Conservation (phyloP, 1,140 invertebrate species). For the Leguminivora glycinivorella region DNA sequence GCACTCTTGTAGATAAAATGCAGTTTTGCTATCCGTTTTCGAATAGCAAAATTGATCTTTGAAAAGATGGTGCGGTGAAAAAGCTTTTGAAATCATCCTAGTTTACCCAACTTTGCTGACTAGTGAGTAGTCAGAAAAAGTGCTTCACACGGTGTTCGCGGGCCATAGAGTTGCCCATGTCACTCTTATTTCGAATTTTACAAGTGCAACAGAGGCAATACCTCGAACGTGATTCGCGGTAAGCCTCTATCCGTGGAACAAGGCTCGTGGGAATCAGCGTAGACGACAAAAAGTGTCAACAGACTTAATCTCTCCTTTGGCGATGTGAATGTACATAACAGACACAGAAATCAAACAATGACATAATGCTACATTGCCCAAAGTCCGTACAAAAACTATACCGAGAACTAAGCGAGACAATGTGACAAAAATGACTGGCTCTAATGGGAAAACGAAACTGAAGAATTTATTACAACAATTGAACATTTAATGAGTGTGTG, state of each 20-base stretch:
- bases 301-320: constrained; percentile 43
- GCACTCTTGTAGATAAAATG: too few relatives aligned
- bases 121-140: neutral
- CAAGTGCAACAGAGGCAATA: too few relatives aligned
- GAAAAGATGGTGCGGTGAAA: too few relatives aligned
- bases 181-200: too few relatives aligned
- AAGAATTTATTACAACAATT: neutral
- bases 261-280: constrained; percentile 43
- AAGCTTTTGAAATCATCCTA: neutral
- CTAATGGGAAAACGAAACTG: constrained; percentile 12
- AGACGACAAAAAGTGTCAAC: constrained; percentile 44
- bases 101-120: neutral
- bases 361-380: constrained; percentile 44
- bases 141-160: constrained; percentile 19
- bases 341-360: constrained; percentile 45
- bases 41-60: too few relatives aligned
- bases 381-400: constrained; percentile 38
- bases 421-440: constrained; percentile 29
- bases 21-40: too few relatives aligned
- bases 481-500: neutral
- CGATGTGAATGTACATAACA: constrained; percentile 39
- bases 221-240: too few relatives aligned
- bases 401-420: constrained; percentile 32
- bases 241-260: neutral
- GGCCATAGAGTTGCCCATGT: too few relatives aligned